A percentile compares a stretch with the other conserved stretches of the same genome.
Evolutionary conservation across 2,113 vertebrate genomes (phyloP).

Genomic region (Oreochromis spilurus): DNA sequence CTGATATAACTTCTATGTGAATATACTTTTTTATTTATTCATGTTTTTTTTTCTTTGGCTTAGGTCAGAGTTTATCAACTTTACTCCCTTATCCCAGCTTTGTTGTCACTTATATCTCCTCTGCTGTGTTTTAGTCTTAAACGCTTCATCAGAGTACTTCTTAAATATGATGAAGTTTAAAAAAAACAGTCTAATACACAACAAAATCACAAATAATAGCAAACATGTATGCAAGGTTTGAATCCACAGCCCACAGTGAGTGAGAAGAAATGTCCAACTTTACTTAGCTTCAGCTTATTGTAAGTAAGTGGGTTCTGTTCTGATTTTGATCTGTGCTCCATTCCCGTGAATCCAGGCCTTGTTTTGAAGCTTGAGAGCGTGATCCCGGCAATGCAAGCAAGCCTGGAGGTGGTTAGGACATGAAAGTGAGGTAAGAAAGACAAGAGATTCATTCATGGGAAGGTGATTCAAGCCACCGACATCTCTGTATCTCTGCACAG

Average conservation of each 20-base stretch:
- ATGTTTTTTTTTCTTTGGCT: background rate
- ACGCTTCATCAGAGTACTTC: background rate
- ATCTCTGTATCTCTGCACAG: constrained; percentile 61
- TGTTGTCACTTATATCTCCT: background rate
- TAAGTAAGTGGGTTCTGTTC: background rate
- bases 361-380: constrained; percentile 29
- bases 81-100: background rate
- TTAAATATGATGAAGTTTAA: background rate
- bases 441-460: constrained; percentile 75
- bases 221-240: background rate
- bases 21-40: background rate
- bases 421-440: constrained; percentile 72
- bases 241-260: background rate
- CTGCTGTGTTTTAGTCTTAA: background rate
- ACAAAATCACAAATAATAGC: accelerated
- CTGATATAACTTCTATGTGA: background rate
- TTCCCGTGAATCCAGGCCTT: constrained; percentile 48
- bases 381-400: constrained; percentile 69
- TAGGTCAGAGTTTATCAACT: background rate
- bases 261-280: background rate
- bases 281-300: background rate
- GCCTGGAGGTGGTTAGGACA: constrained; percentile 70
- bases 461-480: constrained; percentile 72
- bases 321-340: background rate
- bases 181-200: background rate